These are phyloP conservation scores for Cyphomyrus discorhynchus DNA, from an alignment of 2,113 vertebrate genomes.

Conservation along the genomic window DNA sequence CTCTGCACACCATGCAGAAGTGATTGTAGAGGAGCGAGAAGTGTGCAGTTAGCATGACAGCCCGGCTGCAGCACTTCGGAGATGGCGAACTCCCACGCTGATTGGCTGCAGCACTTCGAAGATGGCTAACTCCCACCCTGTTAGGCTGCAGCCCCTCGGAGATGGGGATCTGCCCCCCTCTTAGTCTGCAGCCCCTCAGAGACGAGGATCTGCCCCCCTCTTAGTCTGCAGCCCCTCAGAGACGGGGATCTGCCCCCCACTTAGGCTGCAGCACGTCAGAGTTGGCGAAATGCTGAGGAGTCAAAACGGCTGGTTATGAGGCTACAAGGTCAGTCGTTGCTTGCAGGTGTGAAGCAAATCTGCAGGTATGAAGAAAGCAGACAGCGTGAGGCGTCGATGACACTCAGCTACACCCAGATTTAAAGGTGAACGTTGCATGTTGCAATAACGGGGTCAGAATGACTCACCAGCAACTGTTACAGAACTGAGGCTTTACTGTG, in stretches of 20 bases:
- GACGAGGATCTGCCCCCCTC: conserved; percentile 46
- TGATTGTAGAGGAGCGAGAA: conserved; percentile 48
- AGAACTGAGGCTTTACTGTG: background rate
- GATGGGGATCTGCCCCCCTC: conserved; percentile 59
- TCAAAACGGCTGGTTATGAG: background rate
- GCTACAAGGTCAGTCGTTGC: background rate
- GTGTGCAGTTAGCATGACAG: background rate
- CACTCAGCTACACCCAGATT: background rate
- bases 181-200: conserved; percentile 46
- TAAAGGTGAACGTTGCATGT: background rate
- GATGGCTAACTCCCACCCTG: conserved; percentile 4
- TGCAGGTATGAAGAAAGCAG: background rate
- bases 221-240: conserved; percentile 47
- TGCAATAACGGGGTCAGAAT: background rate
- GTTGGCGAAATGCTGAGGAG: conserved; percentile 57
- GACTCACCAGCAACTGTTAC: background rate
- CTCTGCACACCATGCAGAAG: conserved; percentile 69
- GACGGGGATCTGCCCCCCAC: background rate
- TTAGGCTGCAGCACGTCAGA: conserved; percentile 56
- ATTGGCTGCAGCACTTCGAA: conserved; percentile 47
- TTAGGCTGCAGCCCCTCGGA: conserved; percentile 56
- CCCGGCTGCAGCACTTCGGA: conserved; percentile 56
- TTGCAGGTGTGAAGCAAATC: background rate
- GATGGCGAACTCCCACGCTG: conserved; percentile 65
- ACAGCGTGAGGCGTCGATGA: background rate